These are phyloP conservation scores for Panthera leo DNA, from an alignment of 2,113 vertebrate species.

Conservation along the genomic window DNA sequence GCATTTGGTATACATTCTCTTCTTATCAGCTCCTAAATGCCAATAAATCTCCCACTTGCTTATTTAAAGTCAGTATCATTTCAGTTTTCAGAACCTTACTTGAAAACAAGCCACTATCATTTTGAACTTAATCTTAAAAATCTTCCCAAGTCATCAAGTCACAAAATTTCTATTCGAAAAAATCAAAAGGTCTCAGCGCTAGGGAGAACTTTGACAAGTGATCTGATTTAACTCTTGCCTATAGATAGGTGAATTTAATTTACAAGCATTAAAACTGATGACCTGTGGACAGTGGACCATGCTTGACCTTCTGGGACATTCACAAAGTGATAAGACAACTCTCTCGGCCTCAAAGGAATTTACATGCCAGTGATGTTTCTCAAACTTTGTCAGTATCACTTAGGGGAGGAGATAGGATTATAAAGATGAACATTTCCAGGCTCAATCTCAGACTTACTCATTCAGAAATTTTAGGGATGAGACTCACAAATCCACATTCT, in stretches of 20 bases:
- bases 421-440: not conserved
- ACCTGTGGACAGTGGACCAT: not conserved
- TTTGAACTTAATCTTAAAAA: slow-evolving; percentile 23
- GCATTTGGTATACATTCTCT: not conserved
- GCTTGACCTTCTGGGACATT: not conserved
- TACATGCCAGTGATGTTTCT: not conserved
- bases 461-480: not conserved
- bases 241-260: not conserved
- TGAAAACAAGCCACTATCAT: not conserved
- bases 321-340: not conserved
- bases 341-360: not conserved
- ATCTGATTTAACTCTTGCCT: not conserved
- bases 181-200: not conserved
- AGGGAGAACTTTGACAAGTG: not conserved
- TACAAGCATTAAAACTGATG: slow-evolving; percentile 11
- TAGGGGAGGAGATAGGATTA: not conserved
- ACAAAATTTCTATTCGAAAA: slow-evolving; percentile 42
- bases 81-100: slow-evolving; percentile 23
- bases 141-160: slow-evolving; percentile 21
- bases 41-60: slow-evolving; percentile 2
- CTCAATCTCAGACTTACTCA: not conserved
- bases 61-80: slow-evolving; percentile 33
- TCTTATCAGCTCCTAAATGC: not conserved
- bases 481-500: not conserved
- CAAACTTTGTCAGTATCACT: not conserved